Evolutionary conservation across 2,113 vertebrate genomes (phyloP), one percentile per base, ranked within the genome.

Genomic region (Pterophyllum scalare): DNA sequence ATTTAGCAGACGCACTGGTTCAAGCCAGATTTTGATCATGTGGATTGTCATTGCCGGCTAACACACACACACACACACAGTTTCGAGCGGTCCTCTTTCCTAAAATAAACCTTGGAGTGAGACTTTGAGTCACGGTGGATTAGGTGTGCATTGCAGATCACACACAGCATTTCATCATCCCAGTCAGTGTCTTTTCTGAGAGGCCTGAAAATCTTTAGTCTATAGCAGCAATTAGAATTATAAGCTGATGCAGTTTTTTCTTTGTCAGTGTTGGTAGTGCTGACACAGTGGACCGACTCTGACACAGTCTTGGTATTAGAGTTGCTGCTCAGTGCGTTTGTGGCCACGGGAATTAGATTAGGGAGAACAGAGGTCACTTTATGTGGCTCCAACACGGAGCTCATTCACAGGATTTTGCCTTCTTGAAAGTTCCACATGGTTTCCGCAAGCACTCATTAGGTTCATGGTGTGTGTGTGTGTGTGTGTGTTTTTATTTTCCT

Each of bases 361-460:
- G 64, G 86, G 84, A 87, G 91, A 92, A 93, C 93, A 94, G 91
- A 90, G 90, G 88, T 89, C 79, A 90, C 93, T 90, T 89, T 95
- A 88, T 95, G 88, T n/a, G 12, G 24, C 79, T 85, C 65, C 82
- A 91, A 93, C 90, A 92, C 82, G 15, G 77, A 80, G 77, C 81
- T 89, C 78, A 84, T 93, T 93, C 82, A 86, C 11, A 19, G 65
- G 81, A 17, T 78, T 89, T 88, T 80, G 65, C 80, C 60, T 76
- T 79, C 58, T 85, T 83, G 65, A 87, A 89, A 87, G 22, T 83
- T 85, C 80, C 83, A 79, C 87, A 91, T 84, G 88, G 81, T 87
- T 74, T 70, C 78, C 84, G 17, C 84, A 87, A 85, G 76, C 87
- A 83, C 79, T 80, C 79, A 15, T 77, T 74, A 24, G 62, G 86